These are phyloP conservation scores for Lepidonotus clava DNA, from an alignment of 2,888 invertebrate species.

Conservation along the genomic window DNA sequence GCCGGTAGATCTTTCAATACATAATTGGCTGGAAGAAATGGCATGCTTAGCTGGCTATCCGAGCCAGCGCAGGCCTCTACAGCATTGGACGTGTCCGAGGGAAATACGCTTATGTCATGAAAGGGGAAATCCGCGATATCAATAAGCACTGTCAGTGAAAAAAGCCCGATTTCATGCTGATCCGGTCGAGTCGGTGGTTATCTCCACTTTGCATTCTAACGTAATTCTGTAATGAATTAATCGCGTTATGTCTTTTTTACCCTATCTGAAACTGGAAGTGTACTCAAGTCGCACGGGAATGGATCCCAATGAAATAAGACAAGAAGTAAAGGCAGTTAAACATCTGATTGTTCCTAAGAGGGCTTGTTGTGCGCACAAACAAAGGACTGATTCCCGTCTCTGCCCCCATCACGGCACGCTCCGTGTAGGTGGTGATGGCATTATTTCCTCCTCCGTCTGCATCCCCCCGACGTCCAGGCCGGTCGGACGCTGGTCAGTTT, in stretches of 20 bases:
- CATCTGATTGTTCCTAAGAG: not conserved
- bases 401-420: not conserved
- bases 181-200: not conserved
- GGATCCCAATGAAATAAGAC: not conserved
- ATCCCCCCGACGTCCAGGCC: not conserved
- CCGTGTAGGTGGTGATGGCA: not conserved
- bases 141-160: not conserved
- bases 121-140: not conserved
- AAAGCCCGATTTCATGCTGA: conserved; percentile 18
- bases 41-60: conserved; percentile 41
- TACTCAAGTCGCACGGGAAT: not conserved
- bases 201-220: conserved; percentile 24
- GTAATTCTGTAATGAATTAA: conserved; percentile 25
- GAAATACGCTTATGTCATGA: conserved; percentile 46
- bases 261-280: not conserved
- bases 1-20: conserved; percentile 20
- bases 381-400: not conserved
- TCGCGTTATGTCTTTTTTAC: not conserved
- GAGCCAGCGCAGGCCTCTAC: not conserved
- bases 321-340: not conserved
- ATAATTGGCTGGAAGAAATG: conserved; percentile 47
- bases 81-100: conserved; percentile 9
- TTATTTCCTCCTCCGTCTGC: conserved; percentile 33
- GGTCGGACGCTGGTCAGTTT: not conserved
- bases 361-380: not conserved